These are phyloP conservation scores for Podocnemis expansa DNA, from an alignment of 2,113 vertebrate genomes.

Conservation along the genomic window DNA sequence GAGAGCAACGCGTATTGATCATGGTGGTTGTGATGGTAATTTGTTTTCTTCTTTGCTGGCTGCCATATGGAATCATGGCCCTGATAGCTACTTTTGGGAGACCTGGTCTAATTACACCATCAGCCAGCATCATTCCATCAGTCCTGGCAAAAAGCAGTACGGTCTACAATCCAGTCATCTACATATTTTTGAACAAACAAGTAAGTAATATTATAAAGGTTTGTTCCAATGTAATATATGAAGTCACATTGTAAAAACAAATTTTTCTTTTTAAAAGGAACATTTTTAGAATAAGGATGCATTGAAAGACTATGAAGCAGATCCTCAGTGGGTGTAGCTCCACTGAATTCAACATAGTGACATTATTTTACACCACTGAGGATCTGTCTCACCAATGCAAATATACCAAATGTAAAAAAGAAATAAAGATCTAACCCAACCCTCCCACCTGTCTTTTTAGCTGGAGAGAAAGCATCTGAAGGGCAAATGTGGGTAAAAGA, in stretches of 20 bases:
- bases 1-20: constrained; percentile 76
- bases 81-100: constrained; percentile 78
- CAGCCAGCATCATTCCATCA: constrained; percentile 78
- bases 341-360: not conserved
- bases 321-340: not conserved
- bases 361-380: not conserved
- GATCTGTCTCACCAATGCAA: not conserved
- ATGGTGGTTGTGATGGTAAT: constrained; percentile 81
- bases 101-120: constrained; percentile 70
- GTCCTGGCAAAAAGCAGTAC: constrained; percentile 83
- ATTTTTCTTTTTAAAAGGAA: not conserved
- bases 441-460: not conserved
- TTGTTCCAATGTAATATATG: rapidly evolving
- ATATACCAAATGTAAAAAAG: not conserved
- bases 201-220: constrained; percentile 25
- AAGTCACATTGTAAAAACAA: not conserved
- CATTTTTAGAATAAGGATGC: not conserved
- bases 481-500: not conserved
- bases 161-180: constrained; percentile 81
- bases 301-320: not conserved
- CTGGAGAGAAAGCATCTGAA: not conserved
- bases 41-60: constrained; percentile 84
- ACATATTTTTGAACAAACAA: constrained; percentile 84
- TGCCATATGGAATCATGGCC: constrained; percentile 79
- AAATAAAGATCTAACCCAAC: not conserved